Conservation (phyloP, 2,113 vertebrate species). For the Anoplopoma fimbria region DNA sequence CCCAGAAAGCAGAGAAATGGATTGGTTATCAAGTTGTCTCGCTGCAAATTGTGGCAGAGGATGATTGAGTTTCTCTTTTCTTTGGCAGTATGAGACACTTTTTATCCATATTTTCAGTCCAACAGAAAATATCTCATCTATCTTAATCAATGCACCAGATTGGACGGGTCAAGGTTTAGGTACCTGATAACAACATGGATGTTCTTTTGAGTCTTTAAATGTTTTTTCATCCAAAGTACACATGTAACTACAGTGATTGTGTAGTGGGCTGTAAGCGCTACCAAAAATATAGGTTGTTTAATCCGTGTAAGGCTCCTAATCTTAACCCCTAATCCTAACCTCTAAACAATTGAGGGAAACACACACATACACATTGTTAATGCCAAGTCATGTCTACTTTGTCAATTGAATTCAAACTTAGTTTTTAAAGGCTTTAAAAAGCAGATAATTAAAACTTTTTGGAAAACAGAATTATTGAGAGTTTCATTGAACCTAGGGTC, state of each 20-base stretch:
- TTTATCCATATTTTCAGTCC: not conserved
- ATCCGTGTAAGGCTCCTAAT: not conserved
- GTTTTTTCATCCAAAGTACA: not conserved
- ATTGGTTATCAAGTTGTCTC: not conserved
- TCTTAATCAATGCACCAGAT: not conserved
- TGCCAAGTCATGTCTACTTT: not conserved
- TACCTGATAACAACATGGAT: not conserved
- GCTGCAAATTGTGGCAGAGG: not conserved
- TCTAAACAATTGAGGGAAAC: not conserved
- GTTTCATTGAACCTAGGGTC: no score
- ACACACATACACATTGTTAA: no score
- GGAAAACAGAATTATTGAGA: not conserved
- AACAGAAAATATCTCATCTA: not conserved
- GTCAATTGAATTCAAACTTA: no score
- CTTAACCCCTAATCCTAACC: not conserved
- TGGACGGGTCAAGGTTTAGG: not conserved
- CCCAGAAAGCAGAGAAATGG: not conserved
- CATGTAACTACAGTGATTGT: not conserved
- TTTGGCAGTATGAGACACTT: not conserved
- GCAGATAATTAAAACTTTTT: no score
- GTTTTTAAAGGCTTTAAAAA: no score
- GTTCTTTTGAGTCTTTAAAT: not conserved
- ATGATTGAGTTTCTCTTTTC: not conserved
- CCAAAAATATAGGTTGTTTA: not conserved
- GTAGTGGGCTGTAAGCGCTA: no score